Base-by-base conservation (phyloP, 2,797 vertebrate genomes). In the Merluccius polli region DNA sequence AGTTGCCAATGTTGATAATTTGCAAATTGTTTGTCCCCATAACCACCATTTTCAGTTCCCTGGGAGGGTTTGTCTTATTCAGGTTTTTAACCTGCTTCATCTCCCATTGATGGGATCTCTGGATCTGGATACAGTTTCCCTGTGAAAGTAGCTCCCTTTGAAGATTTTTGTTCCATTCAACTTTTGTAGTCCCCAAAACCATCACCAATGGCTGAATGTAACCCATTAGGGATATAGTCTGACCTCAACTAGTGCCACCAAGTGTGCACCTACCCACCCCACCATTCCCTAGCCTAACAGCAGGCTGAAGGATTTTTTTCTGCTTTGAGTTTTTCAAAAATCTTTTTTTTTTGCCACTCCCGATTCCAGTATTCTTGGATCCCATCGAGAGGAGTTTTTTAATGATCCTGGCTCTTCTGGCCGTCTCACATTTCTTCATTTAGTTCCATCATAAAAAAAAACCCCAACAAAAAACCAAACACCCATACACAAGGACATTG, bases 51-150 rank as follows among this genome's bases (percentile, higher is more conserved):
- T 91, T 88, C 80, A 91, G 90, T 88, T 85, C 75, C 76, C 69
- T 73, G 86, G 87, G 92, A 92, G 87, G 91, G 89, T 92, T 90
- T 91, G 63, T 86, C 87, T 89, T 83, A 86, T 91, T 89, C 91
- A 44, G 92, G 92, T 88, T 86, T 85, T 72, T 83, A 88, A 78
- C 86, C 87, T 80, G 76, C 88, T 82, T 86, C 78, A 85, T 86
- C 88, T 88, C 82, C 82, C 78, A 85, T 88, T 90, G 84, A 88
- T 84, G 84, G 85, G 86, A 88, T 88, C 85, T 75, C 80, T 88
- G 91, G 92, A 93, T 90, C 79, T 83, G 89, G 88, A 91, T 90
- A 88, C 83, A 73, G 84, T 83, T 52, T 73, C 81, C 79, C 78
- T 76, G 79, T 85, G 82, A 87, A 85, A 87, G 82, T 86, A 27